phyloP scores from a whole-genome alignment of 92 coral and sea anemone genomes.

The Porites rus region DNA sequence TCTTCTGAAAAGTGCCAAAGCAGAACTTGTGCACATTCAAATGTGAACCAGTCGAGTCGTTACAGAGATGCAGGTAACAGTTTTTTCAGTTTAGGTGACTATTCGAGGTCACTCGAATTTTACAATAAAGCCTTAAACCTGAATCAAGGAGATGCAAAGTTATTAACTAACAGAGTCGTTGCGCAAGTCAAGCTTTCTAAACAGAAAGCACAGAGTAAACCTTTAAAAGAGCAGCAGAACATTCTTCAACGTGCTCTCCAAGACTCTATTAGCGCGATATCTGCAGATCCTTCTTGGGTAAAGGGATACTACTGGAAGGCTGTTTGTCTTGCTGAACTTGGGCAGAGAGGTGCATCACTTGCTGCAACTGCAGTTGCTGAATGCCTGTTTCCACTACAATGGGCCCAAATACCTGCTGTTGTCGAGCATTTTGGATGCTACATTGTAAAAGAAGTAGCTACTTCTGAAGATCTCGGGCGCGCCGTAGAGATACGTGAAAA shows the following conservation, averaged over 20 bases:
- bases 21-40: not conserved
- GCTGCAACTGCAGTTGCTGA: conserved; percentile 26
- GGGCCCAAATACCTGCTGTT: conserved; percentile 2
- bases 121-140: not conserved
- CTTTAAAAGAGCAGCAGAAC: not conserved
- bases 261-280: not conserved
- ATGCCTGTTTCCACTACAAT: not conserved
- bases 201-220: too few species aligned
- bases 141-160: conserved; percentile 17
- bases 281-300: conserved; percentile 26
- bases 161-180: conserved; percentile 3
- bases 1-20: too few species aligned
- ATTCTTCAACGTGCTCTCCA: not conserved
- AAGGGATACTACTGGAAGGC: conserved; percentile 34
- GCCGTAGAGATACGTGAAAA: not conserved
- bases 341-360: conserved; percentile 8
- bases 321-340: conserved; percentile 28
- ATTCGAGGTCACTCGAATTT: not conserved
- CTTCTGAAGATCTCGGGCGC: not conserved
- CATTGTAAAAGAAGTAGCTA: not conserved
- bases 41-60: not conserved
- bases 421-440: conserved; percentile 8
- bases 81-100: not conserved
- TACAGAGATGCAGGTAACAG: not conserved
- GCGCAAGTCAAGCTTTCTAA: conserved; percentile 5